Evolutionary conservation across 2,113 vertebrate species (phyloP), one percentile per base, ranked within the genome.

Genomic region (Chionodraco myersi): DNA sequence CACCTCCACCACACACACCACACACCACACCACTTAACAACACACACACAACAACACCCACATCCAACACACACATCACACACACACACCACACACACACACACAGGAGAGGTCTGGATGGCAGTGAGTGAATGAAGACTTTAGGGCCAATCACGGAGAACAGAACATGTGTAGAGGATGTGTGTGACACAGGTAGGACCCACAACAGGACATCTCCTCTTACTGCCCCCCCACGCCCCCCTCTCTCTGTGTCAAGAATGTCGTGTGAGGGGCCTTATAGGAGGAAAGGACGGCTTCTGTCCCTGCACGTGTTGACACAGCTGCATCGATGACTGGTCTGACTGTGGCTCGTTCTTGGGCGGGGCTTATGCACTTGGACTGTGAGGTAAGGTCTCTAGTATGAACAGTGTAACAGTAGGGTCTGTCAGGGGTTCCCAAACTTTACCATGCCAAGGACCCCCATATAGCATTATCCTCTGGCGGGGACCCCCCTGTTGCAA

Each of bases 311-410:
- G 66, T 73, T 84, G 83, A 89, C 84, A 47, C 60, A 69, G 64
- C 51, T 87, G 83, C n/a, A 89, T 87, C 65, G 84, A 92, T 91
- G 88, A 80, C 71, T 41, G 7, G 79, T 66, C 85, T 56, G 68
- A 75, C 57, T 77, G 57, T 54, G 47, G 67, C 47, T 57, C 15
- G 13, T 59, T 48, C 53, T 73, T n/a, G n/a, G n/a, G 26, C 4
- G 3, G 16, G 62, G 47, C 62, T 61, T 52, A n/a, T 54, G 58
- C 44, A 52, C 34, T 66, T n/a, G 36, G 21, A n/a, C n/a, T 51
- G n/a, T 26, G 54, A 61, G 23, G 11, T 16, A 72, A 60, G 30
- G 5, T 54, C 12, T 4, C 1, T n/a, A 14, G 26, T 41, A 41
- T 7, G 36, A 41, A 41, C 36, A 41, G 36, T 62, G 63, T 18